Conservation (phyloP, 2,113 vertebrate genomes). For the Onychostoma macrolepis region DNA sequence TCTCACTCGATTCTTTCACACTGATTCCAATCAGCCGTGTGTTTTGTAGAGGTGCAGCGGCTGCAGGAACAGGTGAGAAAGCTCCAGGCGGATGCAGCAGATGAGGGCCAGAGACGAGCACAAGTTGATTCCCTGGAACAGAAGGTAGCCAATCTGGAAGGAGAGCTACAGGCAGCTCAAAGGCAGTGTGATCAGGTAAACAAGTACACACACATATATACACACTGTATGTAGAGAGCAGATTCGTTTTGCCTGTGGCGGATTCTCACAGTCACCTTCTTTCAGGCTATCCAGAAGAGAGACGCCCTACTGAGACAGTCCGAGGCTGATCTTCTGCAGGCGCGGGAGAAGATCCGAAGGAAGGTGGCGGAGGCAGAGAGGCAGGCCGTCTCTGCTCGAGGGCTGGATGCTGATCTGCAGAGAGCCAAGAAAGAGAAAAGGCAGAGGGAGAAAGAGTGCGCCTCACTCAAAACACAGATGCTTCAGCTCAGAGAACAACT, state of each 20-base stretch:
- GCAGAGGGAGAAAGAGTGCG: conserved; percentile 60
- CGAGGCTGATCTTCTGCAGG: conserved; percentile 67
- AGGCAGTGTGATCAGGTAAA: conserved; percentile 65
- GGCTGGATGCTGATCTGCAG: conserved; percentile 62
- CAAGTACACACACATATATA: conserved; percentile 41
- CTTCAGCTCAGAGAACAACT: conserved; percentile 63
- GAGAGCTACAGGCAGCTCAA: conserved; percentile 64
- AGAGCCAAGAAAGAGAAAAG: conserved; percentile 58
- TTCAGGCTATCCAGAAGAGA: conserved; percentile 70
- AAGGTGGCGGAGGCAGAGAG: conserved; percentile 66
- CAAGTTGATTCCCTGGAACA: conserved; percentile 61
- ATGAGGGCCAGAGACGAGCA: conserved; percentile 63
- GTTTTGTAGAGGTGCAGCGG: conserved; percentile 65
- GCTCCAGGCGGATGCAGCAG: conserved; percentile 63
- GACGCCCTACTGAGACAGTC: conserved; percentile 66
- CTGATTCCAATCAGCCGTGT: conserved; percentile 11
- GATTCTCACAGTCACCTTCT: conserved; percentile 34
- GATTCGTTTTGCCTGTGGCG: conserved; percentile 9
- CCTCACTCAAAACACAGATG: conserved; percentile 56
- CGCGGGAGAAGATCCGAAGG: conserved; percentile 60
- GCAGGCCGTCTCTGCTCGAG: conserved; percentile 45
- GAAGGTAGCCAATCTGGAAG: conserved; percentile 65
- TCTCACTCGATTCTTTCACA: conserved; percentile 1
- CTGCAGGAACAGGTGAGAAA: conserved; percentile 67
- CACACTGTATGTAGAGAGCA: conserved; percentile 59